Evolutionary conservation across 1,140 invertebrate species (phyloP).

Genomic region (Dreissena polymorpha): DNA sequence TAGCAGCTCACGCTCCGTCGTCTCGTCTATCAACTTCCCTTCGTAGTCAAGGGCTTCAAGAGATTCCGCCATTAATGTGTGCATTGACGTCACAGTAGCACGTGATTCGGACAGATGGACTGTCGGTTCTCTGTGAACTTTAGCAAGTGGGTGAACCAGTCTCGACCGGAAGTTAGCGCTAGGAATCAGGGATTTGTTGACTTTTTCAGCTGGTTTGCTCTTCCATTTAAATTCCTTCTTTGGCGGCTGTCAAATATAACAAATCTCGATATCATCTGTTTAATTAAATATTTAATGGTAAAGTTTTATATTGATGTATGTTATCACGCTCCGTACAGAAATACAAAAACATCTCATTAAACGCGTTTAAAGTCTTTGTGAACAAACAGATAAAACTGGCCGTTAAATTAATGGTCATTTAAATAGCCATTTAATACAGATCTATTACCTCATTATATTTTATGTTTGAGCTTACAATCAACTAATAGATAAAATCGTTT

Average conservation of each 20-base stretch:
- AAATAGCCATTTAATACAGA: too few species aligned
- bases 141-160: slow-evolving; percentile 27
- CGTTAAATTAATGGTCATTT: too few species aligned
- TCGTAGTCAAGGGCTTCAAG: slow-evolving; percentile 37
- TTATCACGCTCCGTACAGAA: not conserved
- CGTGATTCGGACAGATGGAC: slow-evolving; percentile 34
- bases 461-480: too few species aligned
- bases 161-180: slow-evolving; percentile 44
- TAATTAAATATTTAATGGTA: too few species aligned
- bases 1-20: slow-evolving; percentile 30
- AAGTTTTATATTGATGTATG: not conserved
- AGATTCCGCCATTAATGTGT: slow-evolving; percentile 22
- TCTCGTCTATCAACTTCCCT: slow-evolving; percentile 29
- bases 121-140: slow-evolving; percentile 23
- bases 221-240: slow-evolving; percentile 44
- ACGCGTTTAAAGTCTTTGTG: too few species aligned
- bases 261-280: not conserved
- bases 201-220: slow-evolving; percentile 24
- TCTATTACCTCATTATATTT: too few species aligned
- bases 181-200: slow-evolving; percentile 22
- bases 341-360: not conserved
- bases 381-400: too few species aligned
- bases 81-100: slow-evolving; percentile 25
- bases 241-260: slow-evolving; percentile 18
- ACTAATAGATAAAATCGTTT: too few species aligned